Evolutionary conservation across 2,888 invertebrate species (phyloP).

Genomic region (Amiota minor): DNA sequence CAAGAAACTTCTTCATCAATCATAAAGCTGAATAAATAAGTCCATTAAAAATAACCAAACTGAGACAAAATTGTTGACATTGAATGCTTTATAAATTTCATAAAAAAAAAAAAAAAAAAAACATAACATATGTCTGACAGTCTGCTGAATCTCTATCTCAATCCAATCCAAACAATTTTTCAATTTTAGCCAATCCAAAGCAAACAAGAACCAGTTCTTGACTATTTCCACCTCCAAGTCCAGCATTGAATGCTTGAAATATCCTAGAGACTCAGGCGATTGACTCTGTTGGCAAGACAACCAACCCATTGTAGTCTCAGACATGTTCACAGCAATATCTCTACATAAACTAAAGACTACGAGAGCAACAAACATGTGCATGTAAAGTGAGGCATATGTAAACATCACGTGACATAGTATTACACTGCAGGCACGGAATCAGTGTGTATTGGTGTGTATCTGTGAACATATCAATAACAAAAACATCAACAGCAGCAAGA

Average conservation of each 20-base stretch:
- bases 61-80: conserved; percentile 14
- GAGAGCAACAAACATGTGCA: no score
- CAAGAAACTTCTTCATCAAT: neutral
- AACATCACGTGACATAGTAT: neutral
- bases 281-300: neutral
- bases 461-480: conserved; percentile 22
- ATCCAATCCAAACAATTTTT: neutral
- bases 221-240: no score
- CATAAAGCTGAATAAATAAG: neutral
- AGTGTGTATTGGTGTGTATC: conserved; percentile 2
- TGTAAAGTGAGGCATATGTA: neutral
- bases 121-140: neutral
- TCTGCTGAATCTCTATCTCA: neutral
- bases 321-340: neutral
- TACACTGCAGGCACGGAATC: neutral
- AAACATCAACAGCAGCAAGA: conserved; percentile 8
- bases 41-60: conserved; percentile 23
- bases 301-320: conserved; percentile 11
- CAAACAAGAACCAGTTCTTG: neutral
- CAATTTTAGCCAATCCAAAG: neutral
- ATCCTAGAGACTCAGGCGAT: no score
- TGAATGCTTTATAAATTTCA: neutral
- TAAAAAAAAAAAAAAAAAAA: no score
- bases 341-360: no score
- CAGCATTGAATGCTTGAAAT: no score